Conservation (phyloP, 2,797 vertebrate genomes). For the Streptopelia turtur region DNA sequence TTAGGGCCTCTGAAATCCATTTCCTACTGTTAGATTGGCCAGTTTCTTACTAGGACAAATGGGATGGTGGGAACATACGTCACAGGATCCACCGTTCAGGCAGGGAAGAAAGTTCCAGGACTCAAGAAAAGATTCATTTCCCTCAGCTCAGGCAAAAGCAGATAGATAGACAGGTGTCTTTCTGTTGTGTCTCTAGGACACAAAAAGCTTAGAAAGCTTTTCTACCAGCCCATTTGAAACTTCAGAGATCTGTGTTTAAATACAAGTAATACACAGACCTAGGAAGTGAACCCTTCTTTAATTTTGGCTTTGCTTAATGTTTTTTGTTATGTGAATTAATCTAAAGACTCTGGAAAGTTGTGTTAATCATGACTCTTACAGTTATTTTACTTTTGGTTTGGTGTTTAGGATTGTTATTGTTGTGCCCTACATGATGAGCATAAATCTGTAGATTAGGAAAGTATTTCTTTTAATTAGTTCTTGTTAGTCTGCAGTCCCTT, state of each 20-base stretch:
- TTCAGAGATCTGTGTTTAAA: not conserved
- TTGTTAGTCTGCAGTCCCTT: not conserved
- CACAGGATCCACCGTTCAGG: not conserved
- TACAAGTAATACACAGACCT: not conserved
- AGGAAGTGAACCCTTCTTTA: not conserved
- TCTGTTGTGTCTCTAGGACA: not conserved
- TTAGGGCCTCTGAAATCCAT: not conserved
- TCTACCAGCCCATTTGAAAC: not conserved
- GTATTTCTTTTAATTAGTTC: not conserved
- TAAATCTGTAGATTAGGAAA: not conserved
- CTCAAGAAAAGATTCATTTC: not conserved
- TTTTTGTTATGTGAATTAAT: not conserved
- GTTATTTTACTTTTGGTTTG: not conserved
- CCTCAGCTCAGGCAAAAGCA: not conserved
- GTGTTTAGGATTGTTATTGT: not conserved
- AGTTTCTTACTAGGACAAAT: not conserved
- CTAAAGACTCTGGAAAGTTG: not conserved
- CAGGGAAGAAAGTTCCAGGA: not conserved
- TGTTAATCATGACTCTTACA: not conserved
- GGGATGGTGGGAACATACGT: not conserved
- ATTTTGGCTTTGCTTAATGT: not conserved
- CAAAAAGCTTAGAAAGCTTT: not conserved
- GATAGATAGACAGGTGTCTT: fast-evolving
- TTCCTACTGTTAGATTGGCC: not conserved
- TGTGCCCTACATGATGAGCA: not conserved